phyloP scores from a whole-genome alignment of 2,113 vertebrate genomes.

The Leptodactylus fuscus region DNA sequence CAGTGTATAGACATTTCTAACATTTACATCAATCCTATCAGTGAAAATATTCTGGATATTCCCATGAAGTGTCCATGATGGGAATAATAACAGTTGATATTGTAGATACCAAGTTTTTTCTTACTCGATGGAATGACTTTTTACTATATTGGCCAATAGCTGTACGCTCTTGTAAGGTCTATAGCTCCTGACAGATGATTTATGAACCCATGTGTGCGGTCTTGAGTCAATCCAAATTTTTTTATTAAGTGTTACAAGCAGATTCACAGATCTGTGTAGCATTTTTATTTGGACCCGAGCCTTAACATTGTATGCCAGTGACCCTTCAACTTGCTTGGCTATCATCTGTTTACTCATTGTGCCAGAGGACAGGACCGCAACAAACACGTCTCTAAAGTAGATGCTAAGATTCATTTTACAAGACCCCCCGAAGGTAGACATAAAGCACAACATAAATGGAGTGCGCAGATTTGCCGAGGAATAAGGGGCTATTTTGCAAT shows the following conservation, averaged over 20 bases:
- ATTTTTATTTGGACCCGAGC: background rate
- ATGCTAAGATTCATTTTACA: background rate
- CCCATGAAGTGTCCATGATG: no score
- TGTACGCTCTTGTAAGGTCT: background rate
- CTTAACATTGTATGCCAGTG: background rate
- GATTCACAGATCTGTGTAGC: background rate
- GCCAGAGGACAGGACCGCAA: background rate
- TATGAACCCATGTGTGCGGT: background rate
- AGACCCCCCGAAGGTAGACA: background rate
- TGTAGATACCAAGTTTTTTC: no score
- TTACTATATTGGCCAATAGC: background rate
- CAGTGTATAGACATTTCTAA: no score
- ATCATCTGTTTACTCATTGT: background rate
- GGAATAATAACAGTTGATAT: no score
- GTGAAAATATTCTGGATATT: no score
- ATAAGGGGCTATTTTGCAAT: background rate
- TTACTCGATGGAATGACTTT: background rate
- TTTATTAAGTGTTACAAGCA: background rate
- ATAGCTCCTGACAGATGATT: background rate
- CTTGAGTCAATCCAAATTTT: background rate
- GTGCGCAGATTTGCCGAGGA: background rate
- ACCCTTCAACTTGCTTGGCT: background rate
- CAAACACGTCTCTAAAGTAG: background rate
- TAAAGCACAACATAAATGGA: background rate
- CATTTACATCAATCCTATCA: no score